Evolutionary conservation across 1,140 invertebrate genomes (phyloP).

Genomic region (Oncopodura yosiiana): DNA sequence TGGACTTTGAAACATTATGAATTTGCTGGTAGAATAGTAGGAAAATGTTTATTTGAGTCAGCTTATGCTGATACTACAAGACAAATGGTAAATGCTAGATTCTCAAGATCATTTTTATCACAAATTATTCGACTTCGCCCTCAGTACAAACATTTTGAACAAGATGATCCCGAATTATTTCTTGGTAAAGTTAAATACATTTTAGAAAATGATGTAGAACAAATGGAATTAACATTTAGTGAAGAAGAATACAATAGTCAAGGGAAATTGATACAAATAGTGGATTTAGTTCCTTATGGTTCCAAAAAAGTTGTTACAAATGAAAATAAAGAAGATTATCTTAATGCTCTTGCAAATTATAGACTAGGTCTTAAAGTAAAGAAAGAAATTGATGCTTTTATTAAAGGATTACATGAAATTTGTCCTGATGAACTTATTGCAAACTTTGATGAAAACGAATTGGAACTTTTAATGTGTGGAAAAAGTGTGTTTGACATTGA

Average conservation of each 20-base stretch:
- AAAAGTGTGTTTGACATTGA: slow-evolving; percentile 15
- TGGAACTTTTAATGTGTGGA: slow-evolving; percentile 48
- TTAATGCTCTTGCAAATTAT: slow-evolving; percentile 81
- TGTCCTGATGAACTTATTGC: slow-evolving; percentile 84
- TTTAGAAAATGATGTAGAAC: slow-evolving; percentile 74
- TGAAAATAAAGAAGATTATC: slow-evolving; percentile 66
- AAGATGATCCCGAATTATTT: slow-evolving; percentile 87
- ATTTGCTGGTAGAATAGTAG: slow-evolving; percentile 85
- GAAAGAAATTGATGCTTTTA: slow-evolving; percentile 75
- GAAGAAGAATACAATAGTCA: slow-evolving; percentile 74
- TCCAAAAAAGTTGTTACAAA: slow-evolving; percentile 58
- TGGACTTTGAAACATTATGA: slow-evolving; percentile 81
- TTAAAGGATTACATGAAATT: slow-evolving; percentile 77
- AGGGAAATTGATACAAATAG: slow-evolving; percentile 61
- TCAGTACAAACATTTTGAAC: slow-evolving; percentile 92
- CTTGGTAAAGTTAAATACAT: slow-evolving; percentile 87
- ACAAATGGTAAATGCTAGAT: slow-evolving; percentile 76
- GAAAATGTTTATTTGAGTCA: slow-evolving; percentile 84
- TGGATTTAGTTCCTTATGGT: slow-evolving; percentile 71
- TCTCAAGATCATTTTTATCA: slow-evolving; percentile 81
- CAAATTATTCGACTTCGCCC: slow-evolving; percentile 85
- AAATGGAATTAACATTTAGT: slow-evolving; percentile 72
- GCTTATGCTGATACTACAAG: slow-evolving; percentile 75
- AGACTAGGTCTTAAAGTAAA: slow-evolving; percentile 66
- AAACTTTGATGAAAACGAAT: slow-evolving; percentile 92